Conservation (phyloP, 23 tunicate genomes). For the Aplidium turbinatum region DNA sequence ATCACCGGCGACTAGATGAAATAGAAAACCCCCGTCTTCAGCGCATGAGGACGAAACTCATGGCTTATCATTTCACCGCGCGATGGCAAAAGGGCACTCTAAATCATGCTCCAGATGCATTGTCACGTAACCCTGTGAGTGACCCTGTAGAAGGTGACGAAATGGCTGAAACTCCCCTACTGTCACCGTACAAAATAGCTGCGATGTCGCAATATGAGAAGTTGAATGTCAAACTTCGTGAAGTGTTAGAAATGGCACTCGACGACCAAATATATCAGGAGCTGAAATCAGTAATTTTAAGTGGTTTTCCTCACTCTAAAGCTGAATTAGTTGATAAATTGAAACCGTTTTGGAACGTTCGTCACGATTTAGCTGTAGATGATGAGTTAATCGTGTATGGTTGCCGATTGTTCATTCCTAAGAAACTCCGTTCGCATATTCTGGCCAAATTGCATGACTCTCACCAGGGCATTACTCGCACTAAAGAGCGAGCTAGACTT, state of each 20-base stretch:
- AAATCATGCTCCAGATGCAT: slow-evolving; percentile 3
- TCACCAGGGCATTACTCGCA: background rate
- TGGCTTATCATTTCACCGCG: background rate
- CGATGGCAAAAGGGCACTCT: slow-evolving; percentile 10
- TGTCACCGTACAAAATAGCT: background rate
- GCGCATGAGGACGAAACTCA: slow-evolving; percentile 5
- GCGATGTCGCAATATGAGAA: background rate
- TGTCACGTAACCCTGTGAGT: slow-evolving; percentile 1
- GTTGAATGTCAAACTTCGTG: background rate
- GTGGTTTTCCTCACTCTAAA: slow-evolving; percentile 7
- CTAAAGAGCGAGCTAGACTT: slow-evolving; percentile 16
- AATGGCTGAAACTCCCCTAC: background rate
- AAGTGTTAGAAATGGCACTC: background rate
- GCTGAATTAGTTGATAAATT: background rate
- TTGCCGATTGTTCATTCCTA: background rate
- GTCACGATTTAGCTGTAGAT: slow-evolving; percentile 9
- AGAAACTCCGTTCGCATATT: background rate
- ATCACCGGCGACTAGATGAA: slow-evolving; percentile 9
- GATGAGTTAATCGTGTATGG: slow-evolving; percentile 7
- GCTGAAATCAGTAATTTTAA: background rate
- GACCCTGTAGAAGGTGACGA: slow-evolving; percentile 2
- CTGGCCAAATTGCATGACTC: background rate
- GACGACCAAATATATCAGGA: background rate
- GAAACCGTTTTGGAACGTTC: slow-evolving; percentile 11
- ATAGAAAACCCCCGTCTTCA: slow-evolving; percentile 13